A percentile compares a stretch with the other conserved stretches of the same genome.
phyloP scores from a whole-genome alignment of 2,113 vertebrate species.

The Ptyas mucosa region DNA sequence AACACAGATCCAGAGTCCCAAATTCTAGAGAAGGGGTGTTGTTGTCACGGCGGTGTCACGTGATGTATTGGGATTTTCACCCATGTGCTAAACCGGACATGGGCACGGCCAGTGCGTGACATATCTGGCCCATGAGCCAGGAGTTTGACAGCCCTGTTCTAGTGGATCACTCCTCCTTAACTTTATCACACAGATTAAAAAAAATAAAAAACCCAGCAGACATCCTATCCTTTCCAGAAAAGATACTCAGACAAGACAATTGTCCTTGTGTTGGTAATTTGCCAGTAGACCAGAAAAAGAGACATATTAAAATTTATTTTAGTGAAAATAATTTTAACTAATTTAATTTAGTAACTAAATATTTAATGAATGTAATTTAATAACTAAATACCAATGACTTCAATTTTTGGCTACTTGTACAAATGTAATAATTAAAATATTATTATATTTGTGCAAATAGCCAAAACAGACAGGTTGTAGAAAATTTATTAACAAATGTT shows the following conservation, averaged over 20 bases:
- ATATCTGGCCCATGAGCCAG: too few species aligned
- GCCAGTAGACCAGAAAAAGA: neutral
- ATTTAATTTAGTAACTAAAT: neutral
- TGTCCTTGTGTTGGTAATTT: neutral
- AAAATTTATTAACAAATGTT: neutral
- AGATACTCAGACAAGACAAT: neutral
- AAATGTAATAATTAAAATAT: neutral
- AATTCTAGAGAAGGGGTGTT: neutral
- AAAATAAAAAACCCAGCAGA: neutral
- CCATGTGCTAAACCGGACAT: too few species aligned
- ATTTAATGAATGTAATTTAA: neutral
- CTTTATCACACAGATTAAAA: neutral
- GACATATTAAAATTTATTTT: neutral
- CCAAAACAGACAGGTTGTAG: neutral
- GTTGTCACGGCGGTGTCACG: too few species aligned
- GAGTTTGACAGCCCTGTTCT: too few species aligned
- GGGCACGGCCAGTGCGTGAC: too few species aligned
- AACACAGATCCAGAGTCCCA: neutral
- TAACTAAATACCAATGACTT: too few species aligned
- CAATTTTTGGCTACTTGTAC: too few species aligned
- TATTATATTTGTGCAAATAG: neutral
- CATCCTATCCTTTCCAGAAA: neutral
- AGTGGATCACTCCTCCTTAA: neutral
- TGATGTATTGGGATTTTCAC: too few species aligned
- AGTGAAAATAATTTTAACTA: neutral